phyloP scores from a whole-genome alignment of 2,888 invertebrate species.

The Cerceris rybyensis region DNA sequence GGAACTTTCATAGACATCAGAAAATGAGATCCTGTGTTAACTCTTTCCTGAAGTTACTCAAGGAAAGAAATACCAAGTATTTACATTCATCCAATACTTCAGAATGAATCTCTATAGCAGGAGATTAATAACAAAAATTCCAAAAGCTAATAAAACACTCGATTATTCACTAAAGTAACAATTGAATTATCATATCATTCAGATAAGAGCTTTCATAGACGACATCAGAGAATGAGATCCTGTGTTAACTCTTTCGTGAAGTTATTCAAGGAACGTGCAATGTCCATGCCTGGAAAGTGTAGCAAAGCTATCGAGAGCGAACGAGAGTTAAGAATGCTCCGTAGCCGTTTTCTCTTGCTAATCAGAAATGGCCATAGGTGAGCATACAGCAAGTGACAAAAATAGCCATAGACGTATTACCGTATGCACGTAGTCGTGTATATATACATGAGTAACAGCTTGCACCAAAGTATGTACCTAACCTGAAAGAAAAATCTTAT shows the following conservation, averaged over 20 bases:
- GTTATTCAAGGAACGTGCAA: background rate
- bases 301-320: background rate
- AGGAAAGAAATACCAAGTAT: no score
- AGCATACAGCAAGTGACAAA: conserved; percentile 27
- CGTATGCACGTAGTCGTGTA: conserved; percentile 8
- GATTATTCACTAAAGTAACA: background rate
- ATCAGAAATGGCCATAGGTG: conserved; percentile 27
- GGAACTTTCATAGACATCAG: no score
- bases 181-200: background rate
- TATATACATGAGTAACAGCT: conserved; percentile 1
- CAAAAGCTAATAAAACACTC: no score
- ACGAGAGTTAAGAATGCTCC: conserved; percentile 8
- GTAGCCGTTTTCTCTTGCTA: conserved; percentile 24
- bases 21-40: no score
- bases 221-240: no score
- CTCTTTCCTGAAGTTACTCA: no score
- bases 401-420: conserved; percentile 31
- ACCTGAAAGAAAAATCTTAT: conserved; percentile 35
- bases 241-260: no score
- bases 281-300: background rate
- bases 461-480: conserved; percentile 3
- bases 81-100: no score
- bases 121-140: no score
- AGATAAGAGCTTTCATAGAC: no score
- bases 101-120: no score